These are phyloP conservation scores for Casuarius casuarius DNA, from an alignment of 2,113 vertebrate species.

Conservation along the genomic window DNA sequence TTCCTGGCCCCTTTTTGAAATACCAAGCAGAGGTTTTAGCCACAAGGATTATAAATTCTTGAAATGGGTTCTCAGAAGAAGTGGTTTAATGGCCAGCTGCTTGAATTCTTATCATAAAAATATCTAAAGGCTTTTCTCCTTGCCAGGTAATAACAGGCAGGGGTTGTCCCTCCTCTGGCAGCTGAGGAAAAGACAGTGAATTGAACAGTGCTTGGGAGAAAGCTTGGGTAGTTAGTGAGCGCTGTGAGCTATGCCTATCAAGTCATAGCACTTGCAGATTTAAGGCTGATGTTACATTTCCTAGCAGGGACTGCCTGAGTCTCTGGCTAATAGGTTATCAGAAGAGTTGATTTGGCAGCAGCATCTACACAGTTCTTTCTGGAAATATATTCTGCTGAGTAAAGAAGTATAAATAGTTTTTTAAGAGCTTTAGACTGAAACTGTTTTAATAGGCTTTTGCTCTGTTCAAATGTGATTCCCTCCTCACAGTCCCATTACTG, in stretches of 20 bases:
- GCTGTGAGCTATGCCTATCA: background rate
- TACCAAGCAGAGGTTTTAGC: background rate
- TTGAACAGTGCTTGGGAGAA: background rate
- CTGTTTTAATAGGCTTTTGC: background rate
- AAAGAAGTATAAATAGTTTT: background rate
- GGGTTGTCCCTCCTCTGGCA: background rate
- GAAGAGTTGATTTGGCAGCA: background rate
- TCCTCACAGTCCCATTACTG: background rate
- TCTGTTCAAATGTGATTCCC: background rate
- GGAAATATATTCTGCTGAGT: background rate
- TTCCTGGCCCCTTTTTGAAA: background rate
- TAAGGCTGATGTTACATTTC: background rate
- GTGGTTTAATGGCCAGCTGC: background rate
- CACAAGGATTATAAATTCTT: background rate
- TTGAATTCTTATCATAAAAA: background rate
- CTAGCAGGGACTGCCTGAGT: background rate
- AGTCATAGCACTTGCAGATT: background rate
- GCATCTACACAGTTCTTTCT: background rate
- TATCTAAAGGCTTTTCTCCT: background rate
- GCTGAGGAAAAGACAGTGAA: background rate
- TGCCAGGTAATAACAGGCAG: background rate
- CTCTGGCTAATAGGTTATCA: background rate
- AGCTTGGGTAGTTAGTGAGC: background rate
- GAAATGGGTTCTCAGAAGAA: background rate
- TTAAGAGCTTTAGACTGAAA: background rate